Evolutionary conservation across 2,113 vertebrate genomes (phyloP).

Genomic region (Melanocharis versteri): DNA sequence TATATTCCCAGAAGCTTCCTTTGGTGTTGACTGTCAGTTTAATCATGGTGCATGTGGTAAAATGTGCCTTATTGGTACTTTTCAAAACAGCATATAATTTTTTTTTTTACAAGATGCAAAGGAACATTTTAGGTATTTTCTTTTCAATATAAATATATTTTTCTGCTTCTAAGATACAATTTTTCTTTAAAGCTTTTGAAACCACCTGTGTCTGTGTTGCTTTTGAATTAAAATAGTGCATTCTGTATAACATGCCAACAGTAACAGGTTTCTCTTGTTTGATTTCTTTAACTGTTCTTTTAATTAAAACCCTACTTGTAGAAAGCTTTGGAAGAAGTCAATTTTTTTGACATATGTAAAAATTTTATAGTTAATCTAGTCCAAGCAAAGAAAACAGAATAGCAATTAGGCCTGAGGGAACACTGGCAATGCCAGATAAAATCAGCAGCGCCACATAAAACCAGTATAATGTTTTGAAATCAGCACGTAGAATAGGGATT

Average conservation of each 20-base stretch:
- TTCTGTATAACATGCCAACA: neutral
- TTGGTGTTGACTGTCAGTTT: neutral
- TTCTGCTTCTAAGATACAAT: neutral
- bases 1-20: neutral
- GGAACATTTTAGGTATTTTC: neutral
- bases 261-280: neutral
- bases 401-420: neutral
- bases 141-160: neutral
- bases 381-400: neutral
- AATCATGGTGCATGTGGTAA: neutral
- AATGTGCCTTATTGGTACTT: neutral
- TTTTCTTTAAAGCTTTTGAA: neutral
- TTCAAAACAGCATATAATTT: neutral
- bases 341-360: neutral
- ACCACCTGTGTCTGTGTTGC: neutral
- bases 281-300: neutral
- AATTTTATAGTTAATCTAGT: neutral
- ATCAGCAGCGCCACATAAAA: neutral
- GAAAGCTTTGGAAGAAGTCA: neutral
- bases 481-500: neutral
- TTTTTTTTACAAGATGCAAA: neutral
- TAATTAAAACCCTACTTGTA: neutral
- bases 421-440: neutral
- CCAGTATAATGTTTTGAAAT: neutral
- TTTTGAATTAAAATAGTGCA: neutral